Evolutionary conservation across 1,140 invertebrate genomes (phyloP).

Genomic region (Habropoda laboriosa): DNA sequence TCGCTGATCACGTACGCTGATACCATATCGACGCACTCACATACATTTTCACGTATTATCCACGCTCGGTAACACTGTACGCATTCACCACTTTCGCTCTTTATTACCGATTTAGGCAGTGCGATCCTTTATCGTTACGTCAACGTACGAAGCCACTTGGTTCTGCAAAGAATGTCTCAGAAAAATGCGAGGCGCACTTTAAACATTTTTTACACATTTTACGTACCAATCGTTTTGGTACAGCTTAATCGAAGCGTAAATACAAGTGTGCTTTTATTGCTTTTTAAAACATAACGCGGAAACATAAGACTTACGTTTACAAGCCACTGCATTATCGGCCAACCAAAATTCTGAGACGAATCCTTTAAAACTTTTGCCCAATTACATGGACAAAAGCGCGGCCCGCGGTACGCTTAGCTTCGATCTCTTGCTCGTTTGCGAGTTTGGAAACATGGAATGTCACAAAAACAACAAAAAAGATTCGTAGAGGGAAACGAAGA

Average conservation of each 20-base stretch:
- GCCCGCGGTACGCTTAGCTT: slow-evolving; percentile 43
- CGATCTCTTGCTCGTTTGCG: slow-evolving; percentile 53
- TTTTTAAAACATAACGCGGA: neutral
- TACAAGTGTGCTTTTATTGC: too few relatives aligned
- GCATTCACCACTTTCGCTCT: slow-evolving; percentile 34
- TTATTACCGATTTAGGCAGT: slow-evolving; percentile 56
- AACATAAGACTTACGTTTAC: neutral
- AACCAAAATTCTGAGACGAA: slow-evolving; percentile 37
- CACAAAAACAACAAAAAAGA: slow-evolving; percentile 65
- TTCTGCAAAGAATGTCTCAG: slow-evolving; percentile 49
- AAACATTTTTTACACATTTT: too few relatives aligned
- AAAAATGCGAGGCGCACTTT: slow-evolving; percentile 19
- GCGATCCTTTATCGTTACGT: slow-evolving; percentile 61
- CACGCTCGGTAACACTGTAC: slow-evolving; percentile 24
- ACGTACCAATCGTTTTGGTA: neutral
- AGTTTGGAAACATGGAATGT: slow-evolving; percentile 78
- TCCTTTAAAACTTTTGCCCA: slow-evolving; percentile 25
- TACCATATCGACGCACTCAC: slow-evolving; percentile 26
- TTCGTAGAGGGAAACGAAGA: slow-evolving; percentile 52
- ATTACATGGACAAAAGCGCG: slow-evolving; percentile 30
- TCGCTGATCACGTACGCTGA: slow-evolving; percentile 53
- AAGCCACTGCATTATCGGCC: neutral
- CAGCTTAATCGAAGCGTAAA: neutral
- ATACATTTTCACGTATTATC: slow-evolving; percentile 28
- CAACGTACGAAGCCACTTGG: slow-evolving; percentile 56